These are phyloP conservation scores for Chaetogeoica ovagalla DNA, from an alignment of 2,888 invertebrate genomes.

Conservation along the genomic window DNA sequence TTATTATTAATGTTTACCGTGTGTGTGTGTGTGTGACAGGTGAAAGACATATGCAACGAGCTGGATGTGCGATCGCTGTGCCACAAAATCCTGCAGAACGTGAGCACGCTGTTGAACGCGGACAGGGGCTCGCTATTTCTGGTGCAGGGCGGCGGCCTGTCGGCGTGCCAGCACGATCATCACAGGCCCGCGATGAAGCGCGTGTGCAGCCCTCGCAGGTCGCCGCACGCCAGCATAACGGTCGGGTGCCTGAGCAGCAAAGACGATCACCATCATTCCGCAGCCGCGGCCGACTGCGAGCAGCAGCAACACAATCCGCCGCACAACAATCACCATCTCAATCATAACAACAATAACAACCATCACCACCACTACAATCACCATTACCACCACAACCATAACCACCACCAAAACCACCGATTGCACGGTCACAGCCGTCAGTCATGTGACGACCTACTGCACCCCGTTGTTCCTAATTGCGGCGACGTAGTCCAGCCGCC, in stretches of 20 bases:
- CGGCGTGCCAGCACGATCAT: slow-evolving; percentile 43
- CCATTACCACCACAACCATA: slow-evolving; percentile 13
- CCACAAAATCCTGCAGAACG: slow-evolving; percentile 94
- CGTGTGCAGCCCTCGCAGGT: slow-evolving; percentile 35
- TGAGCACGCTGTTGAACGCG: slow-evolving; percentile 86
- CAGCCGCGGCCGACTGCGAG: background rate
- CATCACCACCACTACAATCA: slow-evolving; percentile 4
- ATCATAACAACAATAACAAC: slow-evolving; percentile 19
- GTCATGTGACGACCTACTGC: slow-evolving; percentile 6
- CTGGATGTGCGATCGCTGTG: slow-evolving; percentile 89
- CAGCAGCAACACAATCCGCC: slow-evolving; percentile 23
- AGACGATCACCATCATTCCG: slow-evolving; percentile 42
- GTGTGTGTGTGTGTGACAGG: slow-evolving; percentile 62
- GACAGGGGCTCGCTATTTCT: slow-evolving; percentile 91
- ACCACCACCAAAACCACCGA: slow-evolving; percentile 23
- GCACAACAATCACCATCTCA: slow-evolving; percentile 8
- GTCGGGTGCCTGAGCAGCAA: slow-evolving; percentile 46
- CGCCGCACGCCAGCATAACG: slow-evolving; percentile 41
- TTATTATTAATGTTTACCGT: too few relatives aligned
- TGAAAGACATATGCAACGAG: slow-evolving; percentile 95
- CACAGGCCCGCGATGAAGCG: slow-evolving; percentile 25
- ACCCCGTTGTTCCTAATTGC: slow-evolving; percentile 18
- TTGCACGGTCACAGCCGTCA: background rate
- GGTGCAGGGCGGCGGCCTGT: slow-evolving; percentile 72
- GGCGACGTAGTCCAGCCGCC: background rate